Percentiles rank a stretch among this genome's conserved stretches.
Conservation (phyloP, 2,797 vertebrate genomes). For the Columba guinea region DNA sequence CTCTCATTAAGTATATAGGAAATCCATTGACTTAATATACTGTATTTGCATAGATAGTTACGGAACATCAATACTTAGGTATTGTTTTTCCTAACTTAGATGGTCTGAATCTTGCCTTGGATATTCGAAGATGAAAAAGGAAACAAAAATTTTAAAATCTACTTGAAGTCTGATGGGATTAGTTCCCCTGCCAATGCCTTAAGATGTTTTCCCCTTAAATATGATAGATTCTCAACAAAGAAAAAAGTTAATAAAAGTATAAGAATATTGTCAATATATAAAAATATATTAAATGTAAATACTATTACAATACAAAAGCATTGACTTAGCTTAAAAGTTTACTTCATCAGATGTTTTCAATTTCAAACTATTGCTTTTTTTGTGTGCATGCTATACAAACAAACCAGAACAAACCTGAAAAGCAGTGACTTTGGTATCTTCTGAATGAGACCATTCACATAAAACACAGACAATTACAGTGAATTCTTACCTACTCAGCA, state of each 20-base stretch:
- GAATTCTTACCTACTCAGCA: background rate
- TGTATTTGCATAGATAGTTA: background rate
- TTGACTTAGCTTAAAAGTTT: background rate
- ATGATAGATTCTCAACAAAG: background rate
- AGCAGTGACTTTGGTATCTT: background rate
- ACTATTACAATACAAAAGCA: background rate
- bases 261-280: background rate
- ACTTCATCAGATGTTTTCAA: background rate
- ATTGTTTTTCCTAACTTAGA: background rate
- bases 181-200: background rate
- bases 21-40: background rate
- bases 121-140: background rate
- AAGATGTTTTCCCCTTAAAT: background rate
- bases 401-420: background rate
- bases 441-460: background rate
- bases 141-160: background rate
- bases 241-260: too few species aligned
- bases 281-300: background rate
- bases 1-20: background rate
- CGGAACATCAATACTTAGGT: background rate
- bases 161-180: background rate
- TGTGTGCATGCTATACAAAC: rapidly evolving
- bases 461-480: background rate
- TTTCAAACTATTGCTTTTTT: background rate
- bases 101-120: background rate